phyloP scores from a whole-genome alignment of 1,140 invertebrate species.

The Scaptomyza pallida region DNA sequence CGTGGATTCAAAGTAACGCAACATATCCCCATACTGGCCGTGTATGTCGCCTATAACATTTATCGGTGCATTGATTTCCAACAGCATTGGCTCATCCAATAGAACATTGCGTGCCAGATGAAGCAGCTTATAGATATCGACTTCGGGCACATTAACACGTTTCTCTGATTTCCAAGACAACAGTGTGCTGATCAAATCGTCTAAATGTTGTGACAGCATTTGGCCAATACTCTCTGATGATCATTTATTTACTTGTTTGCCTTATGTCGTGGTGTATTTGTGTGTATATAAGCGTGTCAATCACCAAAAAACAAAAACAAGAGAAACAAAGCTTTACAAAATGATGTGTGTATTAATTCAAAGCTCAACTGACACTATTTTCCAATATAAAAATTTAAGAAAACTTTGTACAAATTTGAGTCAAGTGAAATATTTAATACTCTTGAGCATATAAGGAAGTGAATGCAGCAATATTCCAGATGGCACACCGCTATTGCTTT shows the following conservation, averaged over 20 bases:
- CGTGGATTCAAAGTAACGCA: slow-evolving; percentile 99
- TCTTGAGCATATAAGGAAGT: no score
- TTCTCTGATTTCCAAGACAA: slow-evolving; percentile 42
- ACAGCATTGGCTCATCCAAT: slow-evolving; percentile 97
- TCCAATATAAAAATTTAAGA: no score
- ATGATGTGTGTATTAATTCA: neutral
- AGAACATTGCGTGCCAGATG: slow-evolving; percentile 98
- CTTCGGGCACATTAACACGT: slow-evolving; percentile 27
- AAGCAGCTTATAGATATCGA: slow-evolving; percentile 32
- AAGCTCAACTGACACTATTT: neutral
- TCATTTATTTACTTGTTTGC: neutral
- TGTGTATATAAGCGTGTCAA: neutral
- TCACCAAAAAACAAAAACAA: neutral
- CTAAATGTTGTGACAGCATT: slow-evolving; percentile 44
- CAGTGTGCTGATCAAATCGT: slow-evolving; percentile 40
- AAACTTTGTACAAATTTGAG: no score
- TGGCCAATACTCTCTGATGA: neutral
- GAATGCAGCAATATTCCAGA: no score
- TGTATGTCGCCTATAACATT: slow-evolving; percentile 99
- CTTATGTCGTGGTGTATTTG: neutral
- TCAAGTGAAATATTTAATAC: no score
- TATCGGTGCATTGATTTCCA: slow-evolving; percentile 97
- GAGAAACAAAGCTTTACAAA: neutral
- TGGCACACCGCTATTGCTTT: no score
- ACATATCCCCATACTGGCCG: slow-evolving; percentile 98